These are phyloP conservation scores for Acanthosepion lycidas DNA, from an alignment of 2,888 invertebrate genomes.

Conservation along the genomic window DNA sequence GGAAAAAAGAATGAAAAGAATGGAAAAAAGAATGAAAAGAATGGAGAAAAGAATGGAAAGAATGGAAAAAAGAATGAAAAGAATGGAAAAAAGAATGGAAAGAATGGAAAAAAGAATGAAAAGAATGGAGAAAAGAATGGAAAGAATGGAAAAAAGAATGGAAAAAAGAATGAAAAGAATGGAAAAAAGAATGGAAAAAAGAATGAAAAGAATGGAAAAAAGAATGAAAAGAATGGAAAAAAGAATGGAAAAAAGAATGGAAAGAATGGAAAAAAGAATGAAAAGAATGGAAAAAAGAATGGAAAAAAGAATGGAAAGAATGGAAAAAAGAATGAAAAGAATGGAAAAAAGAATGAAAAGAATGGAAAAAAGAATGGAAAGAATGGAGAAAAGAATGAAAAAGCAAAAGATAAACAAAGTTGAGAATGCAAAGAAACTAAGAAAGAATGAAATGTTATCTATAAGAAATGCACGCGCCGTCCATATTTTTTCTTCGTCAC, in stretches of 20 bases:
- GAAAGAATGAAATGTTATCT: neutral
- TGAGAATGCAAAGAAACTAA: neutral
- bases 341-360: neutral
- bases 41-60: too few relatives aligned
- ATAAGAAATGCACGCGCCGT: neutral
- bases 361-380: neutral
- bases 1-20: too few relatives aligned
- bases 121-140: too few relatives aligned
- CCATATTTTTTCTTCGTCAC: neutral
- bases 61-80: neutral
- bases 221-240: too few relatives aligned
- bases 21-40: neutral
- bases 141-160: too few relatives aligned
- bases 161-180: neutral
- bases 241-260: too few relatives aligned
- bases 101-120: neutral
- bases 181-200: too few relatives aligned
- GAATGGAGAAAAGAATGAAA: neutral
- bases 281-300: too few relatives aligned
- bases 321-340: neutral
- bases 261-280: neutral
- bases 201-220: neutral
- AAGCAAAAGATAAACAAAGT: neutral
- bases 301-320: too few relatives aligned
- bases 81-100: too few relatives aligned